These are phyloP conservation scores for Zhengitettix transpicula DNA, from an alignment of 2,888 invertebrate species.

Conservation along the genomic window DNA sequence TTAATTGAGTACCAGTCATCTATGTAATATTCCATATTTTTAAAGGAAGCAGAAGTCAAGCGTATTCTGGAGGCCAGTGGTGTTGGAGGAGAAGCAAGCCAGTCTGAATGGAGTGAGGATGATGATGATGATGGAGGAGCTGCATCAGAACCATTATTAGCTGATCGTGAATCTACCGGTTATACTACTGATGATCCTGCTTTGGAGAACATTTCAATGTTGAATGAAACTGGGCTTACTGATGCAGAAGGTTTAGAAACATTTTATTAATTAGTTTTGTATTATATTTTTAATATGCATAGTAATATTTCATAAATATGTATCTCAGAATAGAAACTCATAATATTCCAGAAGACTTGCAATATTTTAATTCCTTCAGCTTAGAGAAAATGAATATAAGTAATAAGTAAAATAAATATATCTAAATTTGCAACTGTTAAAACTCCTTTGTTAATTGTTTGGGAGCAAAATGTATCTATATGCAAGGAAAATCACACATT, in stretches of 20 bases:
- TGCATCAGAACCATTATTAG: conserved; percentile 38
- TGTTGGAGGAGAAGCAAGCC: conserved; percentile 31
- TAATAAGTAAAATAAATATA: too few relatives aligned
- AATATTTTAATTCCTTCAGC: too few relatives aligned
- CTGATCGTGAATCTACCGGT: conserved; percentile 49
- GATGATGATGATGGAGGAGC: conserved; percentile 46
- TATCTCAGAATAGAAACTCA: too few relatives aligned
- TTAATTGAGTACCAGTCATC: too few relatives aligned
- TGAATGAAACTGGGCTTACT: conserved; percentile 71
- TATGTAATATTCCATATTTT: neutral
- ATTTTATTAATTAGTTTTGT: neutral
- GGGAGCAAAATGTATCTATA: too few relatives aligned
- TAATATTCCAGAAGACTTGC: too few relatives aligned
- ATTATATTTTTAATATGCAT: neutral
- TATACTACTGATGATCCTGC: conserved; percentile 81
- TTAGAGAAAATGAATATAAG: too few relatives aligned
- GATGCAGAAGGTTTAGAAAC: conserved; percentile 53
- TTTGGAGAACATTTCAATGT: conserved; percentile 66
- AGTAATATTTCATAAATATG: too few relatives aligned
- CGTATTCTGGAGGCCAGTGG: conserved; percentile 25
- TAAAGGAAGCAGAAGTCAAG: conserved; percentile 32
- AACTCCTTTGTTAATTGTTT: too few relatives aligned
- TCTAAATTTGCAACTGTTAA: too few relatives aligned
- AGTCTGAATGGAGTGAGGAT: conserved; percentile 64
- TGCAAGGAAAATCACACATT: too few relatives aligned